A percentile compares a stretch with the other conserved stretches of the same genome.
phyloP scores from a whole-genome alignment of 2,113 vertebrate species.

The Microtus richardsoni region DNA sequence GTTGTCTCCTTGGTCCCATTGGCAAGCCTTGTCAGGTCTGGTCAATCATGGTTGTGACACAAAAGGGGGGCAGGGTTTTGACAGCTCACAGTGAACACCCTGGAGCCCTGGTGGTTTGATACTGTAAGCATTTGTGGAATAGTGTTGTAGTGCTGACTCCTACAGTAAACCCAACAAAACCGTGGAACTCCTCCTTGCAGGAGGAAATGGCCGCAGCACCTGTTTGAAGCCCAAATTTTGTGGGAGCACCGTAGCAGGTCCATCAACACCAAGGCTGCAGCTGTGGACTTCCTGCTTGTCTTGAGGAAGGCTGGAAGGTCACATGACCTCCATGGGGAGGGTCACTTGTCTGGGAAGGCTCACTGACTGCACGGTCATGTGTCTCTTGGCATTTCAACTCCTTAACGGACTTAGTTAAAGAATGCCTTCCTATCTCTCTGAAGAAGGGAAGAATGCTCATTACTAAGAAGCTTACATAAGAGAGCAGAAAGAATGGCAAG shows the following conservation, averaged over 20 bases:
- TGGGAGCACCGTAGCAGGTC: not conserved
- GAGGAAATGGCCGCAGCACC: not conserved
- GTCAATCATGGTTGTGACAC: conserved; percentile 14
- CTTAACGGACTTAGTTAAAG: not conserved
- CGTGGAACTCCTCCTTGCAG: not conserved
- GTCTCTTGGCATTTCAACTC: conserved; percentile 14
- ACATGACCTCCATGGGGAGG: not conserved
- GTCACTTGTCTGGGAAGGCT: not conserved
- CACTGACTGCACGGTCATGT: not conserved
- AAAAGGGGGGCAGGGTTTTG: conserved; percentile 42
- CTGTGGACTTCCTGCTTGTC: not conserved
- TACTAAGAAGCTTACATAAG: not conserved
- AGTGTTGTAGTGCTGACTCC: conserved; percentile 8
- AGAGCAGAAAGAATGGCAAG: not conserved
- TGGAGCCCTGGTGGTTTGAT: not conserved
- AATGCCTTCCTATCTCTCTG: not conserved
- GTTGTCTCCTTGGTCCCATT: not conserved
- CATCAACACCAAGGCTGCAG: not conserved
- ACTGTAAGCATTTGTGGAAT: conserved; percentile 55
- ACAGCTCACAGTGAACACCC: not conserved
- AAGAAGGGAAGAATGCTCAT: not conserved
- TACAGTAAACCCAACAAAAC: conserved; percentile 10
- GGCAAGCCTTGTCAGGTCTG: not conserved
- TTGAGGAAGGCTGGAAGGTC: not conserved
- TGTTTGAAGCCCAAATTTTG: not conserved